Conservation (phyloP, 2,113 vertebrate species). For the Mormyrus lacerda region DNA sequence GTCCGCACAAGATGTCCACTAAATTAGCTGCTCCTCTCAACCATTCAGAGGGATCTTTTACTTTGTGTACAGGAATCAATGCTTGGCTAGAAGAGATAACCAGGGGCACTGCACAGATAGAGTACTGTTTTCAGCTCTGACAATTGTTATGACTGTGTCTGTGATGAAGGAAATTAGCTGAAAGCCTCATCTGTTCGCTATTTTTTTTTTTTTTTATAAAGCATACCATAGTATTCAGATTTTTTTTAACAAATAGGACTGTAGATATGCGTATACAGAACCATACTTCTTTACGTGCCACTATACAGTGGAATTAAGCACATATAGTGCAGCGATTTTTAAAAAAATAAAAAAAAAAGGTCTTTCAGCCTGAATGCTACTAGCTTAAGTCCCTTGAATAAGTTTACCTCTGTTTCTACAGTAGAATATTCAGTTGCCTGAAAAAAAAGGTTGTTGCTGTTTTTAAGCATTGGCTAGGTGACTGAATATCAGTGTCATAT, state of each 20-base stretch:
- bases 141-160: slow-evolving; percentile 2
- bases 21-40: slow-evolving; percentile 57
- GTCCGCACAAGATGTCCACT: slow-evolving; percentile 53
- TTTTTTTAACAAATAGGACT: background rate
- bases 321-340: background rate
- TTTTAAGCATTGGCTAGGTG: background rate
- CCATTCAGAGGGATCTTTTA: slow-evolving; percentile 40
- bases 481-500: background rate
- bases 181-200: background rate
- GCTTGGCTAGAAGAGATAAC: slow-evolving; percentile 25
- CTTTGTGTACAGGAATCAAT: slow-evolving; percentile 49
- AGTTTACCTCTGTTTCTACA: background rate
- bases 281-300: background rate
- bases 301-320: background rate
- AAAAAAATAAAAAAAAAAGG: too few relatives aligned
- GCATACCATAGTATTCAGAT: background rate
- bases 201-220: background rate
- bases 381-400: background rate
- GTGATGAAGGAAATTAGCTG: background rate
- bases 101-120: slow-evolving; percentile 10
- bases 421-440: background rate
- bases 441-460: background rate
- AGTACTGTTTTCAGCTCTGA: background rate
- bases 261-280: background rate
- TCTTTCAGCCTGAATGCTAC: background rate